These are phyloP conservation scores for Parapristionchus giblindavisi DNA, from an alignment of 2,888 invertebrate genomes.

Conservation along the genomic window DNA sequence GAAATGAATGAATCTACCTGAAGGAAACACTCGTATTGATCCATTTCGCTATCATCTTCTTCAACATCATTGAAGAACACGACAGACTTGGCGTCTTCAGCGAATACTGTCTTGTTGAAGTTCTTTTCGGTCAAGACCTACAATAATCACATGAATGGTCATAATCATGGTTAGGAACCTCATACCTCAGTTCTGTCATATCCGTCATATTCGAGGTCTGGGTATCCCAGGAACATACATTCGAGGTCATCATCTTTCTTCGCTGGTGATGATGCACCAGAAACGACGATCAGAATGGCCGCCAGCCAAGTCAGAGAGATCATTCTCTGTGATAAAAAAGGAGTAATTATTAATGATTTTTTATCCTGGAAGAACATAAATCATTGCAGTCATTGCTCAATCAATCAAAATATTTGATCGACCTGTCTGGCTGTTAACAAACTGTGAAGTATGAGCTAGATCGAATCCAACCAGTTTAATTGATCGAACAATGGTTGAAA, in stretches of 20 bases:
- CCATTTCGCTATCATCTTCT: conserved; percentile 68
- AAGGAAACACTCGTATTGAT: conserved; percentile 70
- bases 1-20: conserved; percentile 53
- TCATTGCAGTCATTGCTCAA: no score
- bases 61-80: conserved; percentile 70
- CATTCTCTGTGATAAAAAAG: conserved; percentile 15
- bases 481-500: no score
- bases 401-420: no score
- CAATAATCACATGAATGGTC: background rate
- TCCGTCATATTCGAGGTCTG: conserved; percentile 69
- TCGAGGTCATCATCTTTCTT: conserved; percentile 58
- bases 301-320: conserved; percentile 33
- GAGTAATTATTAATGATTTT: background rate
- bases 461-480: no score
- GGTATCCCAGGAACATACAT: conserved; percentile 70
- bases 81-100: conserved; percentile 69
- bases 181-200: conserved; percentile 65
- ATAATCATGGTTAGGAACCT: background rate
- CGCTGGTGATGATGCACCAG: background rate
- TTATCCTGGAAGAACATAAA: no score
- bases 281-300: conserved; percentile 28
- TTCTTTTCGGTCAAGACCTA: conserved; percentile 68
- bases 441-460: no score
- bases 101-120: conserved; percentile 70
- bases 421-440: no score